phyloP scores from a whole-genome alignment of 2,797 vertebrate species.

The Thalassophryne amazonica region DNA sequence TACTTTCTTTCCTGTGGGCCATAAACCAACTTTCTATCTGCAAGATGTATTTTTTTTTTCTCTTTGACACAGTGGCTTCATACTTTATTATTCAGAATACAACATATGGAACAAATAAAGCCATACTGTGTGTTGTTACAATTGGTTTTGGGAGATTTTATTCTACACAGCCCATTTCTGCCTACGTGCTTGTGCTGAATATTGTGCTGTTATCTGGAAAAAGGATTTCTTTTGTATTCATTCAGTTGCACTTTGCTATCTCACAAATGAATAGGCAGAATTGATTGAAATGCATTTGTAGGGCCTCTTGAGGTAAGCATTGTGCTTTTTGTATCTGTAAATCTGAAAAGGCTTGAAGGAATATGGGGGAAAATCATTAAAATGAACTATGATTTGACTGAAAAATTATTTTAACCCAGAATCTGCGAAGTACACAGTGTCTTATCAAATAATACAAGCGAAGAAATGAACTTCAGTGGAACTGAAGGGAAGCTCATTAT shows the following conservation, averaged over 20 bases:
- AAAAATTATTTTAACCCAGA: neutral
- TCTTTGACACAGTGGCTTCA: too few relatives aligned
- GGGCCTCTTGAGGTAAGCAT: constrained; percentile 4
- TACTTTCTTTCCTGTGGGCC: too few relatives aligned
- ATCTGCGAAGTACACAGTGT: neutral
- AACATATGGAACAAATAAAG: too few relatives aligned
- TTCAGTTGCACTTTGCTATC: neutral
- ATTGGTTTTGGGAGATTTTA: neutral
- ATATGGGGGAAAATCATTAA: neutral
- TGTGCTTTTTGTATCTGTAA: constrained; percentile 15
- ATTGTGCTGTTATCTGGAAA: neutral
- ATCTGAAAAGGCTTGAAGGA: neutral
- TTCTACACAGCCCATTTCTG: neutral
- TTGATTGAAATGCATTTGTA: constrained; percentile 14
- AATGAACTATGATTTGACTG: neutral
- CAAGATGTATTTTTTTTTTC: too few relatives aligned
- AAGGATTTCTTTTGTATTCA: neutral
- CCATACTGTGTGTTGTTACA: neutral
- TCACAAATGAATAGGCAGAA: constrained; percentile 9
- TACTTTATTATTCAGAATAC: too few relatives aligned
- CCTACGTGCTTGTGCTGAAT: neutral
- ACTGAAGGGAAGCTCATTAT: too few relatives aligned
- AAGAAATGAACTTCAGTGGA: neutral
- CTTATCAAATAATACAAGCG: neutral
- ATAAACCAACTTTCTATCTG: too few relatives aligned